Conservation (phyloP, 1,140 invertebrate genomes). For the Habropoda laboriosa region DNA sequence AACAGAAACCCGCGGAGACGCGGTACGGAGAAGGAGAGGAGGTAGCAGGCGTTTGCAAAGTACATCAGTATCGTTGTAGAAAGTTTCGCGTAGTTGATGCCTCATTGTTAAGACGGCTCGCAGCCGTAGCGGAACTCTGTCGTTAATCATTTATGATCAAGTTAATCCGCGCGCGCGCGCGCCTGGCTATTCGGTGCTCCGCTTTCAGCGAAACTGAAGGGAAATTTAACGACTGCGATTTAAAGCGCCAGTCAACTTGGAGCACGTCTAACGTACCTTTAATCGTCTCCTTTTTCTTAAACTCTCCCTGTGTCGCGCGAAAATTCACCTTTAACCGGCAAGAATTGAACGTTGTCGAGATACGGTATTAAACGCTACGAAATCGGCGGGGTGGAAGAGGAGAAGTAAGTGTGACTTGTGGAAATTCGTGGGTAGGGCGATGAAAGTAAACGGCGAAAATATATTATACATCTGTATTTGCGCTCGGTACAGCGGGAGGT, state of each 20-base stretch:
- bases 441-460: conserved; percentile 41
- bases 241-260: background rate
- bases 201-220: conserved; percentile 37
- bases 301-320: accelerated
- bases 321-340: no score
- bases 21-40: background rate
- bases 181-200: conserved; percentile 21
- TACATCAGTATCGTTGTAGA: conserved; percentile 22
- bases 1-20: conserved; percentile 41
- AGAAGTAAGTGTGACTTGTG: background rate
- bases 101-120: conserved; percentile 49
- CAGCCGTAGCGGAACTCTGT: conserved; percentile 21
- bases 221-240: conserved; percentile 45
- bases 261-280: conserved; percentile 2
- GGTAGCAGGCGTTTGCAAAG: conserved; percentile 20
- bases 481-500: conserved; percentile 15
- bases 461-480: conserved; percentile 46
- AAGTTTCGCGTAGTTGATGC: conserved; percentile 52
- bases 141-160: conserved; percentile 63
- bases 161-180: conserved; percentile 44
- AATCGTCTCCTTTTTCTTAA: background rate
- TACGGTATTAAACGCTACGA: conserved; percentile 35
- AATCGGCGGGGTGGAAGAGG: conserved; percentile 15
- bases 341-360: conserved; percentile 21
- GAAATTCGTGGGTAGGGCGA: conserved; percentile 33